Evolutionary conservation across 2,797 vertebrate species (phyloP), one percentile per base, ranked within the genome.

Genomic region (Austrolebias charrua): DNA sequence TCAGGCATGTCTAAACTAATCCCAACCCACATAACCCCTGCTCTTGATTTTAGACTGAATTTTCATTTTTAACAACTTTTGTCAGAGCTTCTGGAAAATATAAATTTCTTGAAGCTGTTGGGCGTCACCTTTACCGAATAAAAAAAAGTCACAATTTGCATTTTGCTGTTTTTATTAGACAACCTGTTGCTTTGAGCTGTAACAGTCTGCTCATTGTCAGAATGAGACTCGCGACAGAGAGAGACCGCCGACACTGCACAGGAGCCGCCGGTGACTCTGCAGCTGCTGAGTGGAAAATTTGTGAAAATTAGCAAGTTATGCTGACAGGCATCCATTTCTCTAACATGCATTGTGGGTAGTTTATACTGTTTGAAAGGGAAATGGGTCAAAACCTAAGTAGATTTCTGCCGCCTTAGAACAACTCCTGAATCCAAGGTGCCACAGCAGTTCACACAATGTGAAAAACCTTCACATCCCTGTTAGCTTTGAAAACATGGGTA

Each of bases 281-380:
- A 55, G 18, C 44, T 60, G 50, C 38, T 54, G 50, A 48, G 51
- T 54, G 35, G 35, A 24, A n/a, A 60, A 48, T 45, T 33, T 51
- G 63, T 44, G 29, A 38, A 44, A 59, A 44, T 24, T 47, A 55
- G n/a, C 42, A 50, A 50, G 8, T 13, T 65, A 19, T 63, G 31
- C 18, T 28, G 53, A 64, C 15, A 43, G 15, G 28, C 18, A 6
- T 5, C n/a, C 19, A 24, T 16, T 45, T 50, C 63, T 18, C 29
- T 31, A 29, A 12, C n/a, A 19, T 63, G 49, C 44, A 51, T 46
- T n/a, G 35, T 4, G 13, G 16, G 5, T 12, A 47, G n/a, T 58
- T 40, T 64, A 29, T 35, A 35, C n/a, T 29, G 18, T 31, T 57
- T 46, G 52, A 18, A 47, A 18, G 2, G 35, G 18, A 57, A 63